phyloP scores from a whole-genome alignment of 2,113 vertebrate species.

The Psilopogon haemacephalus region DNA sequence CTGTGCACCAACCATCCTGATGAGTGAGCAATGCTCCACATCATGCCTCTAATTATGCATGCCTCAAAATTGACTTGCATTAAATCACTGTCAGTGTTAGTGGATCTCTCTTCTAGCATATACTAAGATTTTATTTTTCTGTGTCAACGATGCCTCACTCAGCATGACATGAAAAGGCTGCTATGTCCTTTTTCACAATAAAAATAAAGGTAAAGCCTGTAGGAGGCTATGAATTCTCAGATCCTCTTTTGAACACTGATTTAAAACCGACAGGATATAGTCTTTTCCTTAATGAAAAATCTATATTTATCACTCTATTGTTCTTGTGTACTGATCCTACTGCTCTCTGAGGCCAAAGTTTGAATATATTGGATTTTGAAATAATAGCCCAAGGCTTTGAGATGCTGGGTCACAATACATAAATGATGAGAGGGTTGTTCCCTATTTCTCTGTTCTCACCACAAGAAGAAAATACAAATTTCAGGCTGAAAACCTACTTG shows the following conservation, averaged over 20 bases:
- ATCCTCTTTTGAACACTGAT: constrained; percentile 43
- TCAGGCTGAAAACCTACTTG: not conserved
- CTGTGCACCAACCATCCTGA: not conserved
- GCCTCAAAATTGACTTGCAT: not conserved
- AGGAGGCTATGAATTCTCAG: constrained; percentile 45
- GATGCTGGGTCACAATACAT: constrained; percentile 50
- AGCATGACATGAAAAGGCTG: not conserved
- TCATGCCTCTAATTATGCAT: not conserved
- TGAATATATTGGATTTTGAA: constrained; percentile 72
- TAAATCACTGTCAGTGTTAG: not conserved
- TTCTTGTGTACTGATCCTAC: constrained; percentile 63
- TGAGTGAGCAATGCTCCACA: not conserved
- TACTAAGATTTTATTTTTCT: constrained; percentile 21
- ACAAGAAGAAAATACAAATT: constrained; percentile 10
- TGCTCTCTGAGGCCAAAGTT: constrained; percentile 65
- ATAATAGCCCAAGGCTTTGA: constrained; percentile 61
- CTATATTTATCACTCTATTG: constrained; percentile 66
- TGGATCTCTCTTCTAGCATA: not conserved
- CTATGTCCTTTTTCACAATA: not conserved
- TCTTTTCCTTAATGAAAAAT: constrained; percentile 72
- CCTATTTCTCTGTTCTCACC: not conserved
- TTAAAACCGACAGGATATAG: constrained; percentile 62
- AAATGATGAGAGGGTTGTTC: constrained; percentile 32
- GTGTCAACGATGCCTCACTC: not conserved
- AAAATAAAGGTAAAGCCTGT: not conserved